Evolutionary conservation across 2,797 vertebrate species (phyloP), one percentile per base, ranked within the genome.

Genomic region (Aeoliscus strigatus): DNA sequence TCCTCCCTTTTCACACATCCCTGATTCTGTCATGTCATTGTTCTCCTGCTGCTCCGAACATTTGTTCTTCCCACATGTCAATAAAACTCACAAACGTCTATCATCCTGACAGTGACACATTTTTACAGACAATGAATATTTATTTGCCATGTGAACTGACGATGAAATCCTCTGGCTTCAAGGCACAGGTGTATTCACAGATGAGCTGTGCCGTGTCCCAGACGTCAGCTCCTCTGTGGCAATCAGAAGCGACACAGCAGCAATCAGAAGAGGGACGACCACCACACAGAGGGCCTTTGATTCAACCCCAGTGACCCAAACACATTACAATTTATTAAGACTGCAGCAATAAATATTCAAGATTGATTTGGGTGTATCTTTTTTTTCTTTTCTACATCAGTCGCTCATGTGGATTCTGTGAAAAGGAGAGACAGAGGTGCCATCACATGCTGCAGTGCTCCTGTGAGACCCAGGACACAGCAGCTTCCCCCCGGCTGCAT

Each of bases 1-100:
- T 67, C 33, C 55, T 69, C 41, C 51, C 52, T 77, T 74, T 80
- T 71, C 72, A 68, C 65, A 67, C 79, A 44, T 79, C 69, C 72
- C 66, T 60, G 65, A 71, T 75, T 76, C 70, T 71, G 73, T 82
- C 72, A 73, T 71, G 50, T 50, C 31, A 30, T 68, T 41, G 51
- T 69, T 75, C 53, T 45, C 39, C 61, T 27, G 34, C 41, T 47
- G 42, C 39, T 39, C 46, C 40, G 57, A 46, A 60, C 62, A 42
- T 39, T 34, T 61, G 40, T 58, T 66, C 46, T 52, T 41, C 42
- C 38, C 65, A 28, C 42, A 35, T 40, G 40, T 63, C 11, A 64
- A 70, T 75, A 77, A 77, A 75, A n/a, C n/a, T n/a, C 39, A 46
- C 34, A 35, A 38, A 51, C 64, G 58, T 27, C 34, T 24, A 33